Percentiles rank a stretch among this genome's conserved stretches.
Conservation (phyloP, 2,113 vertebrate species). For the Dipodomys merriami region DNA sequence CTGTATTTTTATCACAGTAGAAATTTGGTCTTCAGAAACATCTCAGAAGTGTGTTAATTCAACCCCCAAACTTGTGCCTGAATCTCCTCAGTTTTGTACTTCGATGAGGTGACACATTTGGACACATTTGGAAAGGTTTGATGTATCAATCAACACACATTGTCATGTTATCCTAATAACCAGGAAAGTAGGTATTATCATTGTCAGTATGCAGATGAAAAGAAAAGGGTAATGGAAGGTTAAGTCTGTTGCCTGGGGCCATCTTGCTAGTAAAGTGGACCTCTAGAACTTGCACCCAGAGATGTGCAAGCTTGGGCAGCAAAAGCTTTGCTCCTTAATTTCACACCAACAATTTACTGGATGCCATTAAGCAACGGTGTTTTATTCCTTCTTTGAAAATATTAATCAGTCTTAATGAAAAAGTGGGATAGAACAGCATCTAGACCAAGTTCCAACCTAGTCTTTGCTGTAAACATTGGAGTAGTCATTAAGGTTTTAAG, state of each 20-base stretch:
- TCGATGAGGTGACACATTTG: background rate
- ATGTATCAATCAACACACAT: background rate
- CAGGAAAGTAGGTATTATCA: background rate
- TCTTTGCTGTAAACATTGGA: background rate
- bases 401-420: background rate
- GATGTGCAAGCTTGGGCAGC: no score
- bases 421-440: background rate
- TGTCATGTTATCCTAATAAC: background rate
- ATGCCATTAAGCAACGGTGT: background rate
- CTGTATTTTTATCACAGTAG: background rate
- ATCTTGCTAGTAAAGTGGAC: background rate
- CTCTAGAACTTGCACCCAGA: background rate
- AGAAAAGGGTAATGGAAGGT: background rate
- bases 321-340: background rate
- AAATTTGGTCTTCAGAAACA: constrained; percentile 19
- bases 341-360: background rate
- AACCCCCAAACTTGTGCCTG: background rate
- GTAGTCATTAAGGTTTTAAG: background rate
- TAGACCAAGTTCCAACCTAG: background rate
- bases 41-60: constrained; percentile 18
- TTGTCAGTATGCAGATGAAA: background rate
- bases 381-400: constrained; percentile 10
- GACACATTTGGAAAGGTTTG: background rate
- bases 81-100: background rate
- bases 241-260: background rate